Evolutionary conservation across 2,113 vertebrate genomes (phyloP).

Genomic region (Tragulus kanchil): DNA sequence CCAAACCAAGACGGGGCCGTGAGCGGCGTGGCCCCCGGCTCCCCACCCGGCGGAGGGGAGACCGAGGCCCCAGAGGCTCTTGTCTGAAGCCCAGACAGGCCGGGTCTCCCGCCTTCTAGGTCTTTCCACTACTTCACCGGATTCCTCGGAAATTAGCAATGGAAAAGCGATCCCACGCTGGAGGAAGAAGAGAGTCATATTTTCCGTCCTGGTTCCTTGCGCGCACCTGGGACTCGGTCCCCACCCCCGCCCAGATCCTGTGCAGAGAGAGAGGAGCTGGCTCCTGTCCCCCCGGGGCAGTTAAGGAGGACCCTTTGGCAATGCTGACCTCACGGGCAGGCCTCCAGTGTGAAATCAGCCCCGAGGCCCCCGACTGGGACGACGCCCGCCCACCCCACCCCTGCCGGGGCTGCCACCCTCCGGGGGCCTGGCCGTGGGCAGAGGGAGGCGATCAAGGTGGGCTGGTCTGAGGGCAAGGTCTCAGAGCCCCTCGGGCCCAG

Average conservation of each 20-base stretch:
- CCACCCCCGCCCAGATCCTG: background rate
- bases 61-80: background rate
- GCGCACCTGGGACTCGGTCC: slow-evolving; percentile 59
- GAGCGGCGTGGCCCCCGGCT: background rate
- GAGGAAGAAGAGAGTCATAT: slow-evolving; percentile 39
- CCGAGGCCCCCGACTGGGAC: background rate
- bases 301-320: background rate
- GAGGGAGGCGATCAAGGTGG: background rate
- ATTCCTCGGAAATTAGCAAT: slow-evolving; percentile 75
- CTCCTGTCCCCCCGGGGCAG: background rate
- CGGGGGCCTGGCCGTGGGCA: background rate
- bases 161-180: slow-evolving; percentile 58
- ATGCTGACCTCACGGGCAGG: background rate
- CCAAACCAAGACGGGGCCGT: background rate
- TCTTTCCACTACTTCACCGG: slow-evolving; percentile 79
- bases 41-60: background rate
- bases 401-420: rapidly evolving
- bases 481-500: background rate
- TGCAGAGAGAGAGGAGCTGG: background rate
- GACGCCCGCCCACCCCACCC: background rate
- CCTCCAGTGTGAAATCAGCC: background rate
- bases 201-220: slow-evolving; percentile 51
- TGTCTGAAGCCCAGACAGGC: background rate
- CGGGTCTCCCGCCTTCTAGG: background rate
- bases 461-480: background rate